Conservation (phyloP, 2,797 vertebrate genomes). For the Pogonophryne albipinna region DNA sequence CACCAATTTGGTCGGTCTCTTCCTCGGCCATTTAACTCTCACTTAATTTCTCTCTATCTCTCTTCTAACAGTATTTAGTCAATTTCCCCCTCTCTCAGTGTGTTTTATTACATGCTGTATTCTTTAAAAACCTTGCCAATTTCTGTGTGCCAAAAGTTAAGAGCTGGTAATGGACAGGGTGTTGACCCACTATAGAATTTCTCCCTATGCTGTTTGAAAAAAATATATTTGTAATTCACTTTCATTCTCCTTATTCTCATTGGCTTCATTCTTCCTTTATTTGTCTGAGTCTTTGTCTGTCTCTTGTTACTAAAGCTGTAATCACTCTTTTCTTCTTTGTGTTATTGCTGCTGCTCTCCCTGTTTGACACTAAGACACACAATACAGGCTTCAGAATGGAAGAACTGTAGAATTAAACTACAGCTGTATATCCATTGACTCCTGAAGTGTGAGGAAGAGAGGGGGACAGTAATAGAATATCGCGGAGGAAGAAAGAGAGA, state of each 20-base stretch:
- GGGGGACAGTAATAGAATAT: constrained; percentile 77
- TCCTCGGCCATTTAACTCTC: too few species aligned
- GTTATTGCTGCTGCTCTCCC: constrained; percentile 67
- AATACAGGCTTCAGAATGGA: constrained; percentile 61
- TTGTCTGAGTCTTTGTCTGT: constrained; percentile 45
- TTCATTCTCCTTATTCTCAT: constrained; percentile 78
- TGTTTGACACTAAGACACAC: constrained; percentile 73
- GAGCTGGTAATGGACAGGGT: constrained; percentile 82
- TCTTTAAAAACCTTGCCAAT: constrained; percentile 17
- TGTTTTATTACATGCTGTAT: constrained; percentile 1
- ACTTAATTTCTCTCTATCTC: too few species aligned
- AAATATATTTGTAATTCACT: constrained; percentile 81
- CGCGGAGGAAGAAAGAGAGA: constrained; percentile 56
- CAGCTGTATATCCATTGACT: constrained; percentile 54
- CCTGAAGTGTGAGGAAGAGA: constrained; percentile 40
- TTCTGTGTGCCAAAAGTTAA: constrained; percentile 81
- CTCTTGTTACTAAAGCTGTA: constrained; percentile 61
- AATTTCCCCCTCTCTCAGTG: not conserved
- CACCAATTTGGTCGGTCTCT: too few species aligned
- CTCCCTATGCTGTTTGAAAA: constrained; percentile 69
- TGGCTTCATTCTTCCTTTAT: constrained; percentile 45
- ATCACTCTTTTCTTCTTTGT: constrained; percentile 79
- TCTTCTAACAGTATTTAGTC: too few species aligned
- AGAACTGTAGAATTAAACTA: constrained; percentile 63
- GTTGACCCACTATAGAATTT: constrained; percentile 85